Evolutionary conservation across 2,888 invertebrate genomes (phyloP), one percentile per base, ranked within the genome.

Genomic region (Parnassius apollo): DNA sequence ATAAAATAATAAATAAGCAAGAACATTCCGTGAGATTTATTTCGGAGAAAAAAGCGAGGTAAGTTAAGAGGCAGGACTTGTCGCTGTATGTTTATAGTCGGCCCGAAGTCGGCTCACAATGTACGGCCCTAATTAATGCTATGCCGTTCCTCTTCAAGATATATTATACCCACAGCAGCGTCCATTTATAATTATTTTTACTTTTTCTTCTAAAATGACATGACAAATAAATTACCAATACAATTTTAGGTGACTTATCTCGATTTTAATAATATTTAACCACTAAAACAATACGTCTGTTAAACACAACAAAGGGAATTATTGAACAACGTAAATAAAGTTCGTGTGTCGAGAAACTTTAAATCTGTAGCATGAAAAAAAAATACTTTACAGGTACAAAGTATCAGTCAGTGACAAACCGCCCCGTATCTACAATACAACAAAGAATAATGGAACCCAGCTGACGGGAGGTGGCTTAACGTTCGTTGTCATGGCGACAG

Each of bases 1-100:
- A 91, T 88, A 89, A 90, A 91, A 91, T 91, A 89, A 91, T 90
- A 89, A 90, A 91, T 89, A 90, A 88, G 82, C 77, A 74, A 78
- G 77, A 79, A 80, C 85, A 85, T 88, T 86, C 83, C 79, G 81
- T 84, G 84, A 90, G 91, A 91, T 91, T 91, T 91, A 91, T 91
- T 88, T 88, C 82, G 80, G 82, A 83, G 88, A 86, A 91, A 88
- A 85, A 88, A 83, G 77, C 76, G 77, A 80, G 79, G 80, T 80
- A 78, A 77, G 76, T 82, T 82, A 85, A 88, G 83, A 88, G 87
- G 82, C 79, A 77, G 84, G 84, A 78, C 85, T 79, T 87, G 88
- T 90, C 85, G 77, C 78, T 76, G 83, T 80, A 76, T 83, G 83
- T 88, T 90, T 89, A 89, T 88, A 77, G 86, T 76, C 81, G 77